A percentile compares a stretch with the other conserved stretches of the same genome.
Evolutionary conservation across 2,888 invertebrate genomes (phyloP).

Genomic region (Pimpla rufipes): DNA sequence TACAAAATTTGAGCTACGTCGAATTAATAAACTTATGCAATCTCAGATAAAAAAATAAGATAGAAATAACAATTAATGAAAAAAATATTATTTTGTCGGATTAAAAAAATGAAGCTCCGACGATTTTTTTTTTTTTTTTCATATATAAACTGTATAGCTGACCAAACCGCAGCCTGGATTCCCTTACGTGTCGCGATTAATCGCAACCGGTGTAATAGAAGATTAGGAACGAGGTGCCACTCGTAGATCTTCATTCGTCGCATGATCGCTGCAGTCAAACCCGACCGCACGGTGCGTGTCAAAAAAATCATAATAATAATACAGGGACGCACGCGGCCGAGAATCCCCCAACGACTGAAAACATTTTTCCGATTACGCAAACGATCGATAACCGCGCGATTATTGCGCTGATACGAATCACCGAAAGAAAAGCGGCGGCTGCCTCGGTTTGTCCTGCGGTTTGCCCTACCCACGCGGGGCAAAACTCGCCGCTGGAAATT

Average conservation of each 20-base stretch:
- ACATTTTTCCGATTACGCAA: slow-evolving; percentile 61
- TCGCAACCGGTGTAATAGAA: slow-evolving; percentile 53
- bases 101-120: no score
- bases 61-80: no score
- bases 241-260: slow-evolving; percentile 41
- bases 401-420: slow-evolving; percentile 52
- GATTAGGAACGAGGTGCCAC: slow-evolving; percentile 61
- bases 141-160: neutral
- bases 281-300: slow-evolving; percentile 34
- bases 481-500: slow-evolving; percentile 53
- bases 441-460: slow-evolving; percentile 45
- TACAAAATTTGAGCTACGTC: no score
- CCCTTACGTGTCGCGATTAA: slow-evolving; percentile 37
- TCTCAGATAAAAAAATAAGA: no score
- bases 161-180: slow-evolving; percentile 33
- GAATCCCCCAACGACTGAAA: slow-evolving; percentile 32
- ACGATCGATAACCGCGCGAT: slow-evolving; percentile 49
- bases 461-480: slow-evolving; percentile 54
- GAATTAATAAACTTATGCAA: no score
- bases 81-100: no score
- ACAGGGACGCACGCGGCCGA: slow-evolving; percentile 19
- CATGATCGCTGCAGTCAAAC: slow-evolving; percentile 42
- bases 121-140: no score
- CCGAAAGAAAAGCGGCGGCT: slow-evolving; percentile 52
- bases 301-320: slow-evolving; percentile 23